Evolutionary conservation across 2,888 invertebrate genomes (phyloP), one percentile per base, ranked within the genome.

Genomic region (Yponomeuta malinellus): DNA sequence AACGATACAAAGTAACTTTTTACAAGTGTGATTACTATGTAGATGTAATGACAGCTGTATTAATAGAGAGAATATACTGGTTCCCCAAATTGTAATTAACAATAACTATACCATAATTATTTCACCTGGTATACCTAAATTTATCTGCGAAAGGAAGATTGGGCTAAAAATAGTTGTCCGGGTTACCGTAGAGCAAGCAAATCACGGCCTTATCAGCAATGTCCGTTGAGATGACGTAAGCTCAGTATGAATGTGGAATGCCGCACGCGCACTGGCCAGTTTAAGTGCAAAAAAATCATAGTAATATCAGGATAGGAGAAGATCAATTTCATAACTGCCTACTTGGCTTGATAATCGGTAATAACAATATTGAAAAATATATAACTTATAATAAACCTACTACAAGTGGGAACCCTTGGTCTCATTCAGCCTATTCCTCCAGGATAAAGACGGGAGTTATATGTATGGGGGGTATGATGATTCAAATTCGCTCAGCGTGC

Each of bases 211-310:
- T 65, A 65, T 6, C 31, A 29, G 8, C 29, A 31, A 31, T 65
- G 12, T 10, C 65, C 65, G 65, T 65, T 65, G 33, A 65, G 29
- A 65, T 65, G 23, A 65, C 31, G 65, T 65, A 65, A 65, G 10
- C 65, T 23, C 65, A 29, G 52, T 59, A 15, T 12, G 52, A 59
- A 23, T 10, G 33, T 23, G 31, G 65, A 65, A 65, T 65, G 65
- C 65, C 65, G 65, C 12, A 31, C 65, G 43, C 43, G 43, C 43
- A 43, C 43, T 8, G 33, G 33, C 31, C 65, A 31, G 33, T 65
- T 31, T 65, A 33, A 10, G 33, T 65, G 65, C 65, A 65, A 65
- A 65, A 65, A 65, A 33, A 43, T 43, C 43, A 43, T 43, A 43
- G 43, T 43, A 43, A 43, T 5, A 6, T 43, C 43, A 43, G 43